These are phyloP conservation scores for Lepidurus packardi DNA, from an alignment of 1,140 invertebrate genomes.

Conservation along the genomic window DNA sequence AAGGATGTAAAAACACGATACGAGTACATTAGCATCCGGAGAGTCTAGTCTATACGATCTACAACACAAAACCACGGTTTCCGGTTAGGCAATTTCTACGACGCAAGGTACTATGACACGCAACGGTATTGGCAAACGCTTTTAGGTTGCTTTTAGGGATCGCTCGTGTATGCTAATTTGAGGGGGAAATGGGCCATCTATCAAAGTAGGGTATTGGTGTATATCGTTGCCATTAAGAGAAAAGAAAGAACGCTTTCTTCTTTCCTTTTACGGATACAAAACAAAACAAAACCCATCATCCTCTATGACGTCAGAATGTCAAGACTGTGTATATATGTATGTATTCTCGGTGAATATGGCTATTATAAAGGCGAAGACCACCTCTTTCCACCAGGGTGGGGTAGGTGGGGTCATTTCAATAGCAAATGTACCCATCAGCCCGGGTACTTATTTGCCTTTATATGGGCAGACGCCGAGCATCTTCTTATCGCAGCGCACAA, in stretches of 20 bases:
- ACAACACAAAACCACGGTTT: neutral
- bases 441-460: neutral
- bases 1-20: neutral
- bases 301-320: neutral
- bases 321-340: neutral
- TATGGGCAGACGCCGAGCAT: neutral
- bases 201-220: too few species aligned
- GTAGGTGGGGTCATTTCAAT: neutral
- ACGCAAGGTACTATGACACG: neutral
- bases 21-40: neutral
- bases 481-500: neutral
- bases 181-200: too few species aligned
- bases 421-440: neutral
- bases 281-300: neutral
- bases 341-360: neutral
- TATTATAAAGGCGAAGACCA: neutral
- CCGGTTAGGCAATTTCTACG: neutral
- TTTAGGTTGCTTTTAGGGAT: neutral
- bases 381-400: neutral
- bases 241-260: neutral
- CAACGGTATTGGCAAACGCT: neutral
- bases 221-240: neutral
- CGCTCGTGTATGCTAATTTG: neutral
- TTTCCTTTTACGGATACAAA: constrained; percentile 10
- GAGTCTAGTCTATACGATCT: neutral